phyloP scores from a whole-genome alignment of 1,140 invertebrate genomes.

The Hyphantria cunea region DNA sequence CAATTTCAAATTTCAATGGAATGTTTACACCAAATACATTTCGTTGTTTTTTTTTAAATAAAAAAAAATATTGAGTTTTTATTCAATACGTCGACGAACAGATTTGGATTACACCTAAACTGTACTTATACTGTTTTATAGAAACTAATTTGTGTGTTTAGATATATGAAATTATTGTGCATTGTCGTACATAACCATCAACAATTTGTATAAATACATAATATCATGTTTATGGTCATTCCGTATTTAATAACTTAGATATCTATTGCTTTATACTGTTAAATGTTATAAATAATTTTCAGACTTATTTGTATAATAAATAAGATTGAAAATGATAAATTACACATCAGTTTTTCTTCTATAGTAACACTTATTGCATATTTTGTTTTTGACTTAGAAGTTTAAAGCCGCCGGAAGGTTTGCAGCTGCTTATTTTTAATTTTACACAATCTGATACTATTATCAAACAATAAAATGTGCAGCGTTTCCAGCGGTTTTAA shows the following conservation, averaged over 20 bases:
- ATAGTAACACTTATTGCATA: conserved; percentile 27
- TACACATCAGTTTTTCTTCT: conserved; percentile 17
- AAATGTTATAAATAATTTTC: conserved; percentile 11
- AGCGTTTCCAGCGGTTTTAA: conserved; percentile 14
- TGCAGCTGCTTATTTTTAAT: not conserved
- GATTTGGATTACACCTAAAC: not conserved
- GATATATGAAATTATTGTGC: conserved; percentile 21
- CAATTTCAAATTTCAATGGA: not conserved
- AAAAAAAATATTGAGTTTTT: not conserved
- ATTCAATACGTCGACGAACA: no score
- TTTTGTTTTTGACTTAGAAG: conserved; percentile 21
- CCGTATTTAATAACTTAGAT: conserved; percentile 10
- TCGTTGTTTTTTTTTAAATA: not conserved
- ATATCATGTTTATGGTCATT: conserved; percentile 16
- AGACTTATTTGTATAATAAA: conserved; percentile 9
- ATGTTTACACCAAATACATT: conserved; percentile 3
- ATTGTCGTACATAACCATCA: conserved; percentile 6
- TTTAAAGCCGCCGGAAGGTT: conserved; percentile 14
- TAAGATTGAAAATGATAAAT: conserved; percentile 17
- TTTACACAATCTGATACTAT: conserved; percentile 8
- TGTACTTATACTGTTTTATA: conserved; percentile 11
- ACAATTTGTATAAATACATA: conserved; percentile 27
- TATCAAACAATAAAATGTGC: conserved; percentile 11
- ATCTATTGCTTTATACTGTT: conserved; percentile 15
- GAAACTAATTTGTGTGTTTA: conserved; percentile 18